Evolutionary conservation across 2,888 invertebrate species (phyloP).

Genomic region (Orchesellides sinensis): DNA sequence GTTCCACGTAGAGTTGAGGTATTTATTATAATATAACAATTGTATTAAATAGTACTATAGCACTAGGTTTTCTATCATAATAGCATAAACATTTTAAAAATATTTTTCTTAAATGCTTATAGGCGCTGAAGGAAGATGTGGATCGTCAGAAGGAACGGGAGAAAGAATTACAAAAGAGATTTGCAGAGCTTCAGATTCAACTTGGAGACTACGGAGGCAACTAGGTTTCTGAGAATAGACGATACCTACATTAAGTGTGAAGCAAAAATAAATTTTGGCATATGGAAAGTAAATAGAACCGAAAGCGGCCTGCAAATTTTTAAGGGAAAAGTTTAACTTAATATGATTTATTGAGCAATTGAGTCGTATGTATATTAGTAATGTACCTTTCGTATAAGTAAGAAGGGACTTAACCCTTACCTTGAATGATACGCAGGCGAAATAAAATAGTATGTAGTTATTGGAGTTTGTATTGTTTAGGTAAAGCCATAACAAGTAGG

Average conservation of each 20-base stretch:
- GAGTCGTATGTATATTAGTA: no score
- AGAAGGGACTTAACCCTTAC: no score
- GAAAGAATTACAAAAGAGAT: slow-evolving; percentile 89
- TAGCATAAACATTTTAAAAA: not conserved
- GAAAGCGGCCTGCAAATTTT: no score
- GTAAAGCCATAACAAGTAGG: no score
- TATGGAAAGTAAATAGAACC: no score
- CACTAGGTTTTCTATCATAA: not conserved
- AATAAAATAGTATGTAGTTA: no score
- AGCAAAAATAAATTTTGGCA: not conserved
- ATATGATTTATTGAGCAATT: no score
- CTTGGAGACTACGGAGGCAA: slow-evolving; percentile 77
- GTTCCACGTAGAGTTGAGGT: slow-evolving; percentile 94
- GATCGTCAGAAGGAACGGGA: slow-evolving; percentile 94
- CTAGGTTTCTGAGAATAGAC: not conserved
- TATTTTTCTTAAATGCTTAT: slow-evolving; percentile 75
- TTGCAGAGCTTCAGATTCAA: slow-evolving; percentile 83
- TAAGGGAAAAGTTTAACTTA: not conserved
- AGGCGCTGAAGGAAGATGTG: slow-evolving; percentile 93
- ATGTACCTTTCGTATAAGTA: no score
- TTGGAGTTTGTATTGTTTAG: no score
- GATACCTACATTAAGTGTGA: not conserved
- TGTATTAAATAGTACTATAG: not conserved
- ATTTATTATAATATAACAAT: slow-evolving; percentile 62
- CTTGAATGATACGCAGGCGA: no score